phyloP scores from a whole-genome alignment of 1,140 invertebrate species.

The Listronotus oregonensis region DNA sequence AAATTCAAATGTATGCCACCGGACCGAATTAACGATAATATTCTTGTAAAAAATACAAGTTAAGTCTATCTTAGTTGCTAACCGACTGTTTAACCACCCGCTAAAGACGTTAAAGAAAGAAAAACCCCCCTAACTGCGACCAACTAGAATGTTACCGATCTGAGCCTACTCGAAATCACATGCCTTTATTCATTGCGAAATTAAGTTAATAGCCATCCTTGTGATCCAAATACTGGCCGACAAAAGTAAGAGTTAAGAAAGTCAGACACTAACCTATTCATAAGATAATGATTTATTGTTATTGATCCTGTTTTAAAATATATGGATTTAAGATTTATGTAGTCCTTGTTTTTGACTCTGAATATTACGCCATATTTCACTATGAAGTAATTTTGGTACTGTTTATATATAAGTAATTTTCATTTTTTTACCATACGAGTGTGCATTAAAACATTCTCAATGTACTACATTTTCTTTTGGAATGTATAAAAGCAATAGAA shows the following conservation, averaged over 20 bases:
- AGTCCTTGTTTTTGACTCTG: too few relatives aligned
- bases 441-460: too few relatives aligned
- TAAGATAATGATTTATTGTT: slow-evolving; percentile 9
- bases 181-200: slow-evolving; percentile 20
- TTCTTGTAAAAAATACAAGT: slow-evolving; percentile 6
- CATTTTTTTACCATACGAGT: too few relatives aligned
- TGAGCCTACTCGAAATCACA: slow-evolving; percentile 20
- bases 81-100: slow-evolving; percentile 13
- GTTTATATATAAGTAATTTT: too few relatives aligned
- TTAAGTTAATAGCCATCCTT: slow-evolving; percentile 19
- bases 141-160: slow-evolving; percentile 14
- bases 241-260: slow-evolving; percentile 30
- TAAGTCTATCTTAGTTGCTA: neutral
- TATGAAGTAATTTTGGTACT: too few relatives aligned
- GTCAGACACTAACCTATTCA: neutral
- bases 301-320: neutral
- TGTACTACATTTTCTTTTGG: too few relatives aligned
- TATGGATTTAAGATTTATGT: too few relatives aligned
- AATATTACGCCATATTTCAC: too few relatives aligned
- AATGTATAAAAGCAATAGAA: too few relatives aligned
- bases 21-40: neutral
- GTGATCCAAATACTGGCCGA: slow-evolving; percentile 14
- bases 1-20: neutral
- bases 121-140: slow-evolving; percentile 7
- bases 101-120: slow-evolving; percentile 4